Evolutionary conservation across 2,888 invertebrate genomes (phyloP).

Genomic region (Hesperia comma): DNA sequence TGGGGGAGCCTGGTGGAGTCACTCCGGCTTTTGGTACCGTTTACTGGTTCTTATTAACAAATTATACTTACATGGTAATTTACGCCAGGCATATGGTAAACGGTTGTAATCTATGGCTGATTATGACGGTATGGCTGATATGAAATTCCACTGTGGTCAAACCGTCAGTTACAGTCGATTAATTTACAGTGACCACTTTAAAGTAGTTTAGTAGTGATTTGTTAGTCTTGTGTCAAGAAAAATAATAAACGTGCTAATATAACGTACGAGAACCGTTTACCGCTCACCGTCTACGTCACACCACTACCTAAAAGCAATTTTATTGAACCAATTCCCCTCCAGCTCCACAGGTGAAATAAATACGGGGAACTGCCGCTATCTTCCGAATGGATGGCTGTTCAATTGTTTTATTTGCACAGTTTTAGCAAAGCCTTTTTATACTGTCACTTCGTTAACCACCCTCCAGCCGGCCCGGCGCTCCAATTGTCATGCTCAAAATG

Average conservation of each 20-base stretch:
- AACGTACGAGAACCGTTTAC: not conserved
- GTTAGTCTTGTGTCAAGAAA: too few species aligned
- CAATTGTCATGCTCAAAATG: not conserved
- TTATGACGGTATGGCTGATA: too few species aligned
- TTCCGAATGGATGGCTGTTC: slow-evolving; percentile 25
- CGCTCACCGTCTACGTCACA: not conserved
- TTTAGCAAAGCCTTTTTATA: slow-evolving; percentile 27
- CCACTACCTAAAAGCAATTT: slow-evolving; percentile 18
- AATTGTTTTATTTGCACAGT: slow-evolving; percentile 30
- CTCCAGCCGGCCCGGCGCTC: not conserved
- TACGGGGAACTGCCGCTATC: slow-evolving; percentile 35
- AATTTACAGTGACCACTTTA: too few species aligned
- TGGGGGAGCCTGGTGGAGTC: too few species aligned
- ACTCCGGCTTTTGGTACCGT: too few species aligned
- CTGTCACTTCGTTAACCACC: slow-evolving; percentile 19
- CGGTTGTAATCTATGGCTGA: too few species aligned
- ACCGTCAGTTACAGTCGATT: too few species aligned
- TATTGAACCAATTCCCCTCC: slow-evolving; percentile 20
- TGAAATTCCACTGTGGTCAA: not conserved
- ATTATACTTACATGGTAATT: too few species aligned
- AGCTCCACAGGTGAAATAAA: slow-evolving; percentile 35
- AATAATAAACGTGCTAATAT: too few species aligned
- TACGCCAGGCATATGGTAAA: too few species aligned
- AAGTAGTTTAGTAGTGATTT: too few species aligned
- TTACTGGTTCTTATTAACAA: too few species aligned